A percentile compares a stretch with the other conserved stretches of the same genome.
These are phyloP conservation scores for Carcharodon carcharias DNA, from an alignment of 2,797 vertebrate genomes.

Conservation along the genomic window DNA sequence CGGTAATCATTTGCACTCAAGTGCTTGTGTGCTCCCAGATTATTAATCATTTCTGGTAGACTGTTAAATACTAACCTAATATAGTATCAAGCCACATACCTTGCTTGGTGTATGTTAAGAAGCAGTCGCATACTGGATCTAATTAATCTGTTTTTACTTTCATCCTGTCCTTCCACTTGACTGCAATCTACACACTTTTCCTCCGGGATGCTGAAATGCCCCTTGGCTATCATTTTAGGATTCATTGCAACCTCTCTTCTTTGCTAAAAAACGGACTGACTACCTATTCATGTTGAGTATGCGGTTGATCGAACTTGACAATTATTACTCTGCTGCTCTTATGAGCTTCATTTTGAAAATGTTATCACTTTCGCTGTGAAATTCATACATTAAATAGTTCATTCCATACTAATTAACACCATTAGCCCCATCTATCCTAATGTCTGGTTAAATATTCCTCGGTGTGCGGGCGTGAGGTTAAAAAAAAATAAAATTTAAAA, in stretches of 20 bases:
- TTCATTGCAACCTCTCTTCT: neutral
- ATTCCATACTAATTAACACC: neutral
- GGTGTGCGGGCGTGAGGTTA: too few species aligned
- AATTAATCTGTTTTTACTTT: conserved; percentile 6
- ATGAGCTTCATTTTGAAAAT: neutral
- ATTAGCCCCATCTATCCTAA: neutral
- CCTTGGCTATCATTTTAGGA: neutral
- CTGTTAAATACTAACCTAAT: neutral
- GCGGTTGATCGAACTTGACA: neutral
- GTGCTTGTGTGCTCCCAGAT: neutral
- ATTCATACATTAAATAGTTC: neutral
- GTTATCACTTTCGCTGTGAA: neutral
- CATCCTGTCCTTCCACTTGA: conserved; percentile 24
- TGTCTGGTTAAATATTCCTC: neutral
- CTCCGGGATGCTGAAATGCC: conserved; percentile 2
- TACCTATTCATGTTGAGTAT: neutral
- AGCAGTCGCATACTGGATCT: neutral
- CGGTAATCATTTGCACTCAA: neutral
- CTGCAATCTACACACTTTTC: neutral
- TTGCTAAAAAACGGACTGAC: neutral
- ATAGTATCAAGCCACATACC: neutral
- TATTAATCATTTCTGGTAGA: conserved; percentile 28
- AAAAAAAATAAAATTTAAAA: too few species aligned
- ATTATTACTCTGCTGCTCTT: neutral
- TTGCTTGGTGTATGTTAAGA: neutral